Conservation (phyloP, 2,113 vertebrate genomes). For the Parotia lawesii region DNA sequence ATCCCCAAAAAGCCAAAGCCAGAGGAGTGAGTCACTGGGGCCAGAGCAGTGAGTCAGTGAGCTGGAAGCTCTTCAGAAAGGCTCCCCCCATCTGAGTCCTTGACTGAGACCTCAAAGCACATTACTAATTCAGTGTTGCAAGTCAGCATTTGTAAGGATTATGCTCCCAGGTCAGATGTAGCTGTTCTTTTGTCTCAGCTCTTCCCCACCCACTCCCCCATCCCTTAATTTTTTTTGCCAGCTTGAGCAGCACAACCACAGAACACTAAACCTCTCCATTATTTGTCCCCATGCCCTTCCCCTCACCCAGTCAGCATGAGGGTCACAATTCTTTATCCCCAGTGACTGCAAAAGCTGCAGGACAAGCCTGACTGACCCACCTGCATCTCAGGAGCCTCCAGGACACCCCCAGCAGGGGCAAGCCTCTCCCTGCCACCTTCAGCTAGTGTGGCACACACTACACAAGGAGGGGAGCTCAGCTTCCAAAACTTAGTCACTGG, state of each 20-base stretch:
- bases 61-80: constrained; percentile 12
- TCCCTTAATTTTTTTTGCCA: not conserved
- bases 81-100: not conserved
- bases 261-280: not conserved
- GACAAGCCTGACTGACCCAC: not conserved
- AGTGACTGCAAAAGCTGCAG: not conserved
- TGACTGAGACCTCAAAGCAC: not conserved
- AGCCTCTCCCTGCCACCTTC: not conserved
- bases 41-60: not conserved
- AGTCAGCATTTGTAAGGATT: not conserved
- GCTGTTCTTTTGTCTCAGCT: not conserved
- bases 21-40: not conserved
- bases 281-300: not conserved
- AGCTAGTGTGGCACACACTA: not conserved
- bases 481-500: not conserved
- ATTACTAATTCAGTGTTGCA: not conserved
- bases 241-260: not conserved
- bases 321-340: not conserved
- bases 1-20: not conserved
- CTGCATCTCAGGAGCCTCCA: not conserved
- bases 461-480: not conserved
- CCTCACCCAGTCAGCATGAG: not conserved
- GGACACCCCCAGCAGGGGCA: not conserved
- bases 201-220: accelerated
- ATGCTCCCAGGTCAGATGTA: not conserved